These are phyloP conservation scores for Cosmopolites sordidus DNA, from an alignment of 2,888 invertebrate species.

Conservation along the genomic window DNA sequence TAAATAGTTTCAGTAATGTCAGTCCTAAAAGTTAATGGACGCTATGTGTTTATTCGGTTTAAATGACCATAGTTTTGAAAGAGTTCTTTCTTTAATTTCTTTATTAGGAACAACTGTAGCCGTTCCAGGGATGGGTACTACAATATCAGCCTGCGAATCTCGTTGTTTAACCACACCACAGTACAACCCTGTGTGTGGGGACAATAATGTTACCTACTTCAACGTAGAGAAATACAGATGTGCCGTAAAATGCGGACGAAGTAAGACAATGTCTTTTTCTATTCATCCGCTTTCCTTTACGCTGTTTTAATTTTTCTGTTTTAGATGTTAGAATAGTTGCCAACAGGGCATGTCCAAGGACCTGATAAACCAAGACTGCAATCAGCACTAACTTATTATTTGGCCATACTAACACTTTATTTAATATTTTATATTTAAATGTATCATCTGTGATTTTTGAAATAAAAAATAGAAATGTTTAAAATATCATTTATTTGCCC, in stretches of 20 bases:
- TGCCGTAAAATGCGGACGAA: conserved; percentile 40
- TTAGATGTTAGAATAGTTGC: conserved; percentile 9
- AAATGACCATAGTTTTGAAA: too few species aligned
- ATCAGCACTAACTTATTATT: too few species aligned
- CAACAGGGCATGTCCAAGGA: conserved; percentile 10
- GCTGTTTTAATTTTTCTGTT: background rate
- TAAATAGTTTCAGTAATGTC: too few species aligned
- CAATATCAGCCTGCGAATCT: conserved; percentile 37
- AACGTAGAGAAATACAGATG: conserved; percentile 38
- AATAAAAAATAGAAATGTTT: too few species aligned
- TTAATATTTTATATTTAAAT: too few species aligned
- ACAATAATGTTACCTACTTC: conserved; percentile 39
- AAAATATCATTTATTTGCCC: too few species aligned
- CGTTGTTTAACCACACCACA: conserved; percentile 39
- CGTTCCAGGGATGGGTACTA: conserved; percentile 39
- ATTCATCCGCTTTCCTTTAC: background rate
- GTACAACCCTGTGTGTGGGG: conserved; percentile 44
- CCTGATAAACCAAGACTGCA: too few species aligned
- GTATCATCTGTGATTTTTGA: too few species aligned
- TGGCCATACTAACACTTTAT: too few species aligned
- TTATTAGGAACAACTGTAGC: conserved; percentile 30
- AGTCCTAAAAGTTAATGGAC: too few species aligned
- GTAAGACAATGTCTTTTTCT: conserved; percentile 37
- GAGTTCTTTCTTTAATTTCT: too few species aligned
- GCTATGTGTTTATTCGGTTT: too few species aligned